Conservation (phyloP, 2,113 vertebrate genomes). For the Oncorhynchus tshawytscha region DNA sequence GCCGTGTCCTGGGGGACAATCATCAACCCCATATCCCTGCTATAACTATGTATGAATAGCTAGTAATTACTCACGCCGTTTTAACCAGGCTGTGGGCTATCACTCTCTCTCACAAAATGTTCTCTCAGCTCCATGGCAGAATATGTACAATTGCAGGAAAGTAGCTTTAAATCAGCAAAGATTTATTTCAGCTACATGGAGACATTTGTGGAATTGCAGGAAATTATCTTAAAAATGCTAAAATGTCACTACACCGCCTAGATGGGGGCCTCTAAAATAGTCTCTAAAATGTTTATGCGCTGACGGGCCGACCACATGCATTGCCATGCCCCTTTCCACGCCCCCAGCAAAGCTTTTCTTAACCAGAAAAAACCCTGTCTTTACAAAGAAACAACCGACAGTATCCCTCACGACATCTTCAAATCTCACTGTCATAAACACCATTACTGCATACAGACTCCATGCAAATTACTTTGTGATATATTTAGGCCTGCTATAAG, state of each 20-base stretch:
- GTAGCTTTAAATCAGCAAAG: too few relatives aligned
- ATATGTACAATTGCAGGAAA: too few relatives aligned
- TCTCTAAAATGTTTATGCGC: background rate
- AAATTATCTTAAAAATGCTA: too few relatives aligned
- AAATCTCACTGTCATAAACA: too few relatives aligned
- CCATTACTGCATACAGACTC: too few relatives aligned
- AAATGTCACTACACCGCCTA: too few relatives aligned
- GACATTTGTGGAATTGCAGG: too few relatives aligned
- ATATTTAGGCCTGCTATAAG: too few relatives aligned
- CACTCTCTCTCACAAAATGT: background rate
- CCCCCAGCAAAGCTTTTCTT: background rate
- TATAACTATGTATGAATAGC: conserved; percentile 27
- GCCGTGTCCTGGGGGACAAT: conserved; percentile 20
- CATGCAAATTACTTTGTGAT: too few relatives aligned
- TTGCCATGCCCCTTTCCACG: too few relatives aligned
- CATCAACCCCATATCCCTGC: conserved; percentile 34
- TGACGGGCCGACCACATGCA: background rate
- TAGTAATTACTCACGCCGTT: conserved; percentile 40
- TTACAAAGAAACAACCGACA: background rate
- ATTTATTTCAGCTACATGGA: too few relatives aligned
- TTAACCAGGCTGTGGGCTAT: background rate
- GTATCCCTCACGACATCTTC: background rate
- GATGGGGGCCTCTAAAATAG: background rate
- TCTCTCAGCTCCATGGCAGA: background rate
- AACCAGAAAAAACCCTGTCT: background rate